Conservation (phyloP, 2,797 vertebrate species). For the Sylvia borin region DNA sequence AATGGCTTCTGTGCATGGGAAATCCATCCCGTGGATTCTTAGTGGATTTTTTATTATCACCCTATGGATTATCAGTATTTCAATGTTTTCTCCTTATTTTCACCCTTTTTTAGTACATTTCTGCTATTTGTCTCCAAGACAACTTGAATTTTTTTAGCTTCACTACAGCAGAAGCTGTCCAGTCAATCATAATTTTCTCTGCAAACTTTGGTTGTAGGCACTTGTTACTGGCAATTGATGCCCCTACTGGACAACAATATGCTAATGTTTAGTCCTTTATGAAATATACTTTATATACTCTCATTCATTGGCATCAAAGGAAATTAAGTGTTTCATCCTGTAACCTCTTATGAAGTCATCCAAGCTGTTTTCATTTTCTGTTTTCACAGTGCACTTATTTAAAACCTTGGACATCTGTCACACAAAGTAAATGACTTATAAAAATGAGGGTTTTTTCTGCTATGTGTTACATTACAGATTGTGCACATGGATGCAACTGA, state of each 20-base stretch:
- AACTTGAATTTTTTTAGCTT: neutral
- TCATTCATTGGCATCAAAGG: neutral
- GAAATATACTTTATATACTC: neutral
- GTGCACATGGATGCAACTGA: neutral
- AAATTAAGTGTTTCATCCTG: neutral
- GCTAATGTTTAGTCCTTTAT: neutral
- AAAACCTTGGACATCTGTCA: constrained; percentile 18
- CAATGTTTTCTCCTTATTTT: neutral
- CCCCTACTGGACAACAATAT: neutral
- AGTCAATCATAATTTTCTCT: neutral
- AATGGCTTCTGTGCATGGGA: neutral
- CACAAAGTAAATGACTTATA: neutral
- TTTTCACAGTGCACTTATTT: constrained; percentile 33
- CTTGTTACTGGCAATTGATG: neutral
- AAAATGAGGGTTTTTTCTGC: neutral
- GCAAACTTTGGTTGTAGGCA: neutral
- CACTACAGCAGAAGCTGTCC: neutral
- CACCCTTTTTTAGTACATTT: neutral
- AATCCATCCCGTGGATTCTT: neutral
- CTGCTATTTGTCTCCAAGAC: neutral
- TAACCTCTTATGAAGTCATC: neutral
- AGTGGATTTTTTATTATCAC: neutral
- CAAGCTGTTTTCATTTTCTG: constrained; percentile 21
- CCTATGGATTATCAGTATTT: neutral
- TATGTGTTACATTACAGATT: neutral